A percentile compares a stretch with the other conserved stretches of the same genome.
These are phyloP conservation scores for Crotophaga sulcirostris DNA, from an alignment of 2,113 vertebrate genomes.

Conservation along the genomic window DNA sequence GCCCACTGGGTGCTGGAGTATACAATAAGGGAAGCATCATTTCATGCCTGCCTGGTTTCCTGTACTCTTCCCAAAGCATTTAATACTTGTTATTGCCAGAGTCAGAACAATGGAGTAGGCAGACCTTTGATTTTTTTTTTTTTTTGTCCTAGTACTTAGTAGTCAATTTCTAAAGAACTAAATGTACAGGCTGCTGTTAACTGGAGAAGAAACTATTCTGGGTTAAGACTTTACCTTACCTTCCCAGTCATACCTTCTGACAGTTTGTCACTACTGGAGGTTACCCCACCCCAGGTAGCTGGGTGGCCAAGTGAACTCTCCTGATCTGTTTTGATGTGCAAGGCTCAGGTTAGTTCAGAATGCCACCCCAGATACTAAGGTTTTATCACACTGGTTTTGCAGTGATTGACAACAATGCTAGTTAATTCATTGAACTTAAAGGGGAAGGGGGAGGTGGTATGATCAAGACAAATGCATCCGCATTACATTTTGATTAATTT, in stretches of 20 bases:
- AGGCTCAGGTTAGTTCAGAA: not conserved
- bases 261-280: not conserved
- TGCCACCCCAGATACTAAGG: rapidly evolving
- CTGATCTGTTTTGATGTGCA: not conserved
- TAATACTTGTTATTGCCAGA: not conserved
- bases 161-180: not conserved
- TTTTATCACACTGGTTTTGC: not conserved
- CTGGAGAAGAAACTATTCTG: not conserved
- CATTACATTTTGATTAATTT: not conserved
- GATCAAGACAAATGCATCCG: not conserved
- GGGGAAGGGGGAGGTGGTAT: too few species aligned
- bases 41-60: not conserved
- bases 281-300: not conserved
- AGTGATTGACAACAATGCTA: not conserved
- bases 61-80: not conserved
- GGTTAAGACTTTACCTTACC: not conserved
- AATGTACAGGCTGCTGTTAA: not conserved
- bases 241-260: not conserved
- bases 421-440: not conserved
- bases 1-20: not conserved
- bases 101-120: not conserved
- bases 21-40: not conserved
- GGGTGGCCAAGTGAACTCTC: not conserved
- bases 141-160: not conserved
- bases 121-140: not conserved